Base-by-base conservation (phyloP, 2,888 invertebrate genomes). In the Plebejus argus region DNA sequence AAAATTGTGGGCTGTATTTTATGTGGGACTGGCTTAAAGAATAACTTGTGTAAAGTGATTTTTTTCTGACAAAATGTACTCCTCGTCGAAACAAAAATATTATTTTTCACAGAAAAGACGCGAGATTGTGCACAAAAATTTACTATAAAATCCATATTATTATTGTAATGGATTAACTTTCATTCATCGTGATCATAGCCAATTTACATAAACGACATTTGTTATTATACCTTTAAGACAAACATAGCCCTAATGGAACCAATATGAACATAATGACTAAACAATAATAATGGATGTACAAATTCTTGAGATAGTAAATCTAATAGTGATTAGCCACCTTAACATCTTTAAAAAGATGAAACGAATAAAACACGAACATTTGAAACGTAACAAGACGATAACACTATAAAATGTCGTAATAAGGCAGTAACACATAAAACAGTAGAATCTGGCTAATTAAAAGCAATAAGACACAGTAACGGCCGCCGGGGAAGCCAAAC, bases 401-500 rank as follows among this genome's bases (percentile, higher is more conserved):
- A 74, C 23, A 74, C 53, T 49, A 39, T 71, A 61, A 71, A 77
- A 35, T 20, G 72, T 61, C 58, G 56, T 77, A 77, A 77, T 77
- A 61, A 72, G 58, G 72, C 77, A 45, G 77, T 72, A 66, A 77
- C 77, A 45, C 77, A 77, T 77, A 77, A 77, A 77, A 77, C 77
- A 77, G 72, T 58, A 45, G 77, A 77, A 77, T 77, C 77, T 77
- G 77, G 77, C 77, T 77, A 77, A 77, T 77, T 77, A 77, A 76
- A 77, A 77, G 77, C 77, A 58, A 58, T 77, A 77, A 77, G 77
- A 77, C 72, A 72, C 77, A 77, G 77, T 58, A 72, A 71, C 61
- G 72, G 77, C 77, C 72, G 77, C n/a, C 58, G 45, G 39, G 77
- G 45, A 80, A 79, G 78, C 78, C 76, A 80, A 79, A 76, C 78